These are phyloP conservation scores for Sisyra terminalis DNA, from an alignment of 2,888 invertebrate genomes.

Conservation along the genomic window DNA sequence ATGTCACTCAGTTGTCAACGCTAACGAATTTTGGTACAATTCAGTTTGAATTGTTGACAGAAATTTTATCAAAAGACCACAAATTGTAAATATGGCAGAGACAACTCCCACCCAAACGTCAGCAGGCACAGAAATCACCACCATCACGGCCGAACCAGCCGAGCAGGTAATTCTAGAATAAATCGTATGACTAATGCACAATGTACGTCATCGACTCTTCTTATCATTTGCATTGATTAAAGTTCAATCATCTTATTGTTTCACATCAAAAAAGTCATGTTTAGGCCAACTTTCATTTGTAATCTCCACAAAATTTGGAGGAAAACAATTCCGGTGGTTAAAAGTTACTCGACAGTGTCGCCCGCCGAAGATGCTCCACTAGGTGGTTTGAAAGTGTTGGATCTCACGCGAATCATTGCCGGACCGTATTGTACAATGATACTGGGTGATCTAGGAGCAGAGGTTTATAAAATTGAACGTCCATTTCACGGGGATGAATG, in stretches of 20 bases:
- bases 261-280: neutral
- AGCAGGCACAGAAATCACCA: neutral
- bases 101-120: slow-evolving; percentile 1
- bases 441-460: slow-evolving; percentile 82
- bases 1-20: too few species aligned
- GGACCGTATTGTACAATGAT: slow-evolving; percentile 93
- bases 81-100: slow-evolving; percentile 1
- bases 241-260: neutral
- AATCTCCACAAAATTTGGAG: too few species aligned
- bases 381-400: slow-evolving; percentile 54
- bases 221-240: too few species aligned
- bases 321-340: too few species aligned
- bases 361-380: slow-evolving; percentile 36
- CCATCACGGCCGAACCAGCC: neutral
- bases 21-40: too few species aligned
- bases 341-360: neutral
- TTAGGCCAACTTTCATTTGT: neutral
- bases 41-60: too few species aligned
- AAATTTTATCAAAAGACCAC: too few species aligned
- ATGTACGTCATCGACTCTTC: too few species aligned
- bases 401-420: slow-evolving; percentile 75
- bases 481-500: slow-evolving; percentile 75
- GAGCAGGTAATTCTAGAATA: slow-evolving; percentile 1
- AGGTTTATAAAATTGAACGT: slow-evolving; percentile 82
- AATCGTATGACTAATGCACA: too few species aligned